These are phyloP conservation scores for Ifrita kowaldi DNA, from an alignment of 2,113 vertebrate genomes.

Conservation along the genomic window DNA sequence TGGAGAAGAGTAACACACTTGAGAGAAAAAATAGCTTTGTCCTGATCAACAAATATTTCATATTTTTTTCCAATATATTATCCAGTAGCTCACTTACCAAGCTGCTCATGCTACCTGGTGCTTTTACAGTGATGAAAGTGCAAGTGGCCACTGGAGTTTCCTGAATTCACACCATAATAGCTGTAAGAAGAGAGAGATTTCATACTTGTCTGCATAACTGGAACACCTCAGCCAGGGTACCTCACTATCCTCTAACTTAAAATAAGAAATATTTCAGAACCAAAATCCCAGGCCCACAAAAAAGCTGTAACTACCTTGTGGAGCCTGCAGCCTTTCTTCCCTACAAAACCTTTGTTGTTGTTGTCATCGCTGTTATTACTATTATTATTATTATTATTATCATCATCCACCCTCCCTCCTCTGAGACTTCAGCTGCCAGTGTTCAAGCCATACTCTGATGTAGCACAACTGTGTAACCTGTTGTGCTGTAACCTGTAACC, in stretches of 20 bases:
- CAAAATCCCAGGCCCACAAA: not conserved
- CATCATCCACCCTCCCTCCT: too few relatives aligned
- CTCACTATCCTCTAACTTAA: not conserved
- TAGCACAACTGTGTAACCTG: not conserved
- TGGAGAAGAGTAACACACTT: not conserved
- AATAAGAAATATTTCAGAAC: not conserved
- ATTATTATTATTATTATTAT: rapidly evolving
- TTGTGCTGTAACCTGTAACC: too few relatives aligned
- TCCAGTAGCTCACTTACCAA: constrained; percentile 17
- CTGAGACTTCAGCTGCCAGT: not conserved
- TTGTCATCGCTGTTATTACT: too few relatives aligned
- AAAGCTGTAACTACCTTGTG: rapidly evolving
- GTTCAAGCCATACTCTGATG: not conserved
- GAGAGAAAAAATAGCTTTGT: not conserved
- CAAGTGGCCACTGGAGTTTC: constrained; percentile 19
- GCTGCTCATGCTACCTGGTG: not conserved
- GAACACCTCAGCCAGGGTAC: not conserved
- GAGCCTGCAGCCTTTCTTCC: not conserved
- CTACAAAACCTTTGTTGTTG: not conserved
- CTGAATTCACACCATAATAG: constrained; percentile 28
- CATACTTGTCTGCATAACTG: not conserved
- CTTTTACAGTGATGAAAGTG: constrained; percentile 8
- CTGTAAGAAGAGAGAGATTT: not conserved
- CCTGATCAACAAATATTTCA: not conserved
- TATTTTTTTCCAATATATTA: not conserved